A percentile compares a stretch with the other conserved stretches of the same genome.
Conservation (phyloP, 2,797 vertebrate species). For the Gadopsis bispinosus region DNA sequence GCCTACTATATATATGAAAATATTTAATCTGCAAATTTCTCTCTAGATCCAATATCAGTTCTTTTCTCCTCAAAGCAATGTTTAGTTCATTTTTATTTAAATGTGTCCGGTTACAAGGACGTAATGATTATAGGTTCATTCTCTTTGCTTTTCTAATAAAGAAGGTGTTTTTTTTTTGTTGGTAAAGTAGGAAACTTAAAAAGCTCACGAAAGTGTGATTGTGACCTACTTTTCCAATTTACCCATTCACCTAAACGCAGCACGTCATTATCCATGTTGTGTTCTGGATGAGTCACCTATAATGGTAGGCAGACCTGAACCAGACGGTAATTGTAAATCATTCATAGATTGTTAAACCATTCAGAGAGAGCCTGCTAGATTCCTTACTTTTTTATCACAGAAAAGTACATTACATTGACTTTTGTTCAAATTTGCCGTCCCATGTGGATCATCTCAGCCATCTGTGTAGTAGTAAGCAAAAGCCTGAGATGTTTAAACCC, state of each 20-base stretch:
- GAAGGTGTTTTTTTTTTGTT: slow-evolving; percentile 44
- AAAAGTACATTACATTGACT: slow-evolving; percentile 55
- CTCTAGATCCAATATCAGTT: not conserved
- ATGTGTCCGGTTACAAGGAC: slow-evolving; percentile 40
- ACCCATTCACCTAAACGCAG: slow-evolving; percentile 22
- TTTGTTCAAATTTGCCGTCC: slow-evolving; percentile 34
- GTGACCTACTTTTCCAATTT: slow-evolving; percentile 43
- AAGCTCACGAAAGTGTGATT: slow-evolving; percentile 32
- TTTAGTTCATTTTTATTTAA: slow-evolving; percentile 33
- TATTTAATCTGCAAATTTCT: no score
- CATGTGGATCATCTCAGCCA: slow-evolving; percentile 39
- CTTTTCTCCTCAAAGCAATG: slow-evolving; percentile 34
- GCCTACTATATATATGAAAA: slow-evolving; percentile 38
- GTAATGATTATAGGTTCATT: slow-evolving; percentile 18
- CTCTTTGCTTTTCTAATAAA: slow-evolving; percentile 42
- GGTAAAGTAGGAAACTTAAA: slow-evolving; percentile 30
- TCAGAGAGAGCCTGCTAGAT: slow-evolving; percentile 37
- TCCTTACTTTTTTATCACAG: slow-evolving; percentile 23
- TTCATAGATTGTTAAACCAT: slow-evolving; percentile 36
- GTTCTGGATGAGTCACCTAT: slow-evolving; percentile 44
- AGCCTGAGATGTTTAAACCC: slow-evolving; percentile 38
- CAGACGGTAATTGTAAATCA: slow-evolving; percentile 48
- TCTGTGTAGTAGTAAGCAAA: slow-evolving; percentile 47
- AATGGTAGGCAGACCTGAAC: slow-evolving; percentile 44
- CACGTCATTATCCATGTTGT: slow-evolving; percentile 36